Evolutionary conservation across 2,888 invertebrate genomes (phyloP).

Genomic region (Aspidapion aeneum): DNA sequence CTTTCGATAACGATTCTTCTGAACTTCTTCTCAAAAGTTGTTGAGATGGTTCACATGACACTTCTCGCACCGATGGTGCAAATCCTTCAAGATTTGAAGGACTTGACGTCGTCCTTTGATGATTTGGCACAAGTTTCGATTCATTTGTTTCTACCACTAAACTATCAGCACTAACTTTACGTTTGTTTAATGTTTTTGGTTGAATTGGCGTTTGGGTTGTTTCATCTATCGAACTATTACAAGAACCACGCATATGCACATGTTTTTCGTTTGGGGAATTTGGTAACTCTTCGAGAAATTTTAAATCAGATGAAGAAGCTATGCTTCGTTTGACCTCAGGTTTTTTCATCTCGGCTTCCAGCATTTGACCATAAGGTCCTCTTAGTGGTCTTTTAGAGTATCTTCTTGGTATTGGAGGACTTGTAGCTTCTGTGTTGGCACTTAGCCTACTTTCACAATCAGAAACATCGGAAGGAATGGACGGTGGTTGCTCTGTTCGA

Average conservation of each 20-base stretch:
- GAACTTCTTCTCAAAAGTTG: conserved; percentile 77
- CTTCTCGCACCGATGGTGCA: conserved; percentile 46
- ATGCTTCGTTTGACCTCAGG: conserved; percentile 55
- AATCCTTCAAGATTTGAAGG: conserved; percentile 72
- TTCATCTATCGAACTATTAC: conserved; percentile 55
- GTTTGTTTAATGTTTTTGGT: conserved; percentile 35
- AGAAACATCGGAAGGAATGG: conserved; percentile 62
- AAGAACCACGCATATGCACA: conserved; percentile 47
- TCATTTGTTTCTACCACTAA: conserved; percentile 33
- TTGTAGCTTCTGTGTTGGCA: conserved; percentile 48
- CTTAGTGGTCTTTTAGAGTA: conserved; percentile 73
- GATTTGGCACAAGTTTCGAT: conserved; percentile 52
- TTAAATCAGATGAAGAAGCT: conserved; percentile 57
- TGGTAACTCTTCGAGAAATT: conserved; percentile 51
- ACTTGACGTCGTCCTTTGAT: conserved; percentile 76
- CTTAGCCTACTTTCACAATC: conserved; percentile 52
- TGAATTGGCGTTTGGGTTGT: conserved; percentile 27
- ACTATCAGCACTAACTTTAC: conserved; percentile 48
- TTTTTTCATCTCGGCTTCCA: conserved; percentile 78
- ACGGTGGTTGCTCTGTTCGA: conserved; percentile 48
- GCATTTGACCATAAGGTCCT: conserved; percentile 76
- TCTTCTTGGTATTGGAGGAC: conserved; percentile 56
- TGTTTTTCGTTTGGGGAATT: conserved; percentile 33
- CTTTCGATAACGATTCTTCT: conserved; percentile 66
- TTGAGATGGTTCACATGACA: conserved; percentile 67